phyloP scores from a whole-genome alignment of 1,140 invertebrate genomes.

The Philotrypesis tridentata region DNA sequence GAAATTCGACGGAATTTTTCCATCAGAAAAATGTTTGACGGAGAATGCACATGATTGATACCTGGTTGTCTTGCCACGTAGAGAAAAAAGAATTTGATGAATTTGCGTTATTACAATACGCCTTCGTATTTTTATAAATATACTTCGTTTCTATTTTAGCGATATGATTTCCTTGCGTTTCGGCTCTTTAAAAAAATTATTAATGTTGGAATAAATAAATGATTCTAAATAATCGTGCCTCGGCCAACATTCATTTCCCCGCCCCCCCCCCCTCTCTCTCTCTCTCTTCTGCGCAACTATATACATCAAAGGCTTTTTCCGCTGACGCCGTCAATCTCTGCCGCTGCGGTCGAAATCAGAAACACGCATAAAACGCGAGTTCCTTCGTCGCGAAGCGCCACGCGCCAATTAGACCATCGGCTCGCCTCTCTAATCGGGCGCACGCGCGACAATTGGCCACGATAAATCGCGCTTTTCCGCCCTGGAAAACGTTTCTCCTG shows the following conservation, averaged over 20 bases:
- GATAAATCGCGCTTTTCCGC: background rate
- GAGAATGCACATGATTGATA: background rate
- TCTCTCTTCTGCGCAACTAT: background rate
- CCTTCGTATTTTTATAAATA: background rate
- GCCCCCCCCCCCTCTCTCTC: background rate
- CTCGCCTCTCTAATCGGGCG: background rate
- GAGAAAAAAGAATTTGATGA: too few relatives aligned
- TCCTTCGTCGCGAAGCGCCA: background rate
- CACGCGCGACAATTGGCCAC: background rate
- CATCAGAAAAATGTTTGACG: background rate
- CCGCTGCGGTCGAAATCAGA: background rate
- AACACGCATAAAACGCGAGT: background rate
- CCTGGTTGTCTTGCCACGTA: background rate
- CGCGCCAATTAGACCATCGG: background rate
- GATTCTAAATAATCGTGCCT: background rate
- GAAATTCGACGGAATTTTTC: background rate
- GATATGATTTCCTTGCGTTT: background rate
- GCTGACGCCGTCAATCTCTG: background rate
- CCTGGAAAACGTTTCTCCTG: too few relatives aligned
- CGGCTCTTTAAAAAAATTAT: background rate
- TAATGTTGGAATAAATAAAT: constrained; percentile 1
- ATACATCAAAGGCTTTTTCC: background rate
- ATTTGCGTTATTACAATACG: background rate
- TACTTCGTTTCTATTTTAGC: background rate
- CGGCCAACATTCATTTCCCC: background rate